Evolutionary conservation across 2,797 vertebrate genomes (phyloP).

Genomic region (Arnoldichthys spilopterus): DNA sequence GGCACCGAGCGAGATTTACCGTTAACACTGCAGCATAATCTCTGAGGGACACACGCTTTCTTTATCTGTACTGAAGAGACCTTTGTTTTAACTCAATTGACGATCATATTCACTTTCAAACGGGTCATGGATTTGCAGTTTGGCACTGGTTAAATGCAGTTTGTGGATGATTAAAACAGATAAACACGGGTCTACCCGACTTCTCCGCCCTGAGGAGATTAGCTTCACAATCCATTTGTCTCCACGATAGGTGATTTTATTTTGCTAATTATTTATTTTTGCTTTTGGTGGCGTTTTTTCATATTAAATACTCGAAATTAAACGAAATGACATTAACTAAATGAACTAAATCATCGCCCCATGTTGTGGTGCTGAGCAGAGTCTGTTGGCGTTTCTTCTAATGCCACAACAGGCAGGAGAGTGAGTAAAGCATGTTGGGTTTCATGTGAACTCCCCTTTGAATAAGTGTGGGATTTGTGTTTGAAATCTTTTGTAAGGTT

Average conservation of each 20-base stretch:
- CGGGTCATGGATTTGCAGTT: background rate
- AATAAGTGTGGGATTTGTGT: background rate
- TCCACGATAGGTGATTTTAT: background rate
- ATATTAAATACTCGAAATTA: no score
- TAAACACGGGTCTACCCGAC: no score
- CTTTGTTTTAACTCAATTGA: background rate
- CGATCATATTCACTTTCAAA: background rate
- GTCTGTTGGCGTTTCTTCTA: no score
- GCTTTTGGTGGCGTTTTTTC: no score
- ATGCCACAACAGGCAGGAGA: no score
- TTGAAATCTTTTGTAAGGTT: no score
- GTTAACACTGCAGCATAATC: constrained; percentile 12
- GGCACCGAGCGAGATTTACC: background rate
- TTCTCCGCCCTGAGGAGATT: background rate
- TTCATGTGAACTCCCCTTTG: background rate
- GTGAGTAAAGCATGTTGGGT: background rate
- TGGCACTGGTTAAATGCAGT: no score
- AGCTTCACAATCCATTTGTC: background rate
- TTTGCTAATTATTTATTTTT: background rate
- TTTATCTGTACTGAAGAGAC: background rate
- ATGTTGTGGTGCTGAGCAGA: background rate
- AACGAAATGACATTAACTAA: no score
- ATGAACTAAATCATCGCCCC: no score
- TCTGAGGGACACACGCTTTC: background rate
- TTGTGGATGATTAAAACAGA: no score